Percentiles rank a stretch among this genome's conserved stretches.
phyloP scores from a whole-genome alignment of 2,888 invertebrate species.

The Acholoe squamosa region DNA sequence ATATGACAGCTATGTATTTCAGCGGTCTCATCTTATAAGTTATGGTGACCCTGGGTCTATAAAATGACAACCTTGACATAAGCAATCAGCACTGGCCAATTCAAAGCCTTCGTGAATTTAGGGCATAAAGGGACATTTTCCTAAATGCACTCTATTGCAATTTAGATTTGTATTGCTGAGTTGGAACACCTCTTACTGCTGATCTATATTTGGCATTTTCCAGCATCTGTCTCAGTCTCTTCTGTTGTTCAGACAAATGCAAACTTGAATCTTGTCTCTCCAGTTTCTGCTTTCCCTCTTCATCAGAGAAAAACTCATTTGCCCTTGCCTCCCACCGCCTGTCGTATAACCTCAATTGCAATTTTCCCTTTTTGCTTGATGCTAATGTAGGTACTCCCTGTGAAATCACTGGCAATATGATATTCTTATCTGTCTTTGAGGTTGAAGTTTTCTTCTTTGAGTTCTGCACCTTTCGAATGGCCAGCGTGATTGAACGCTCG shows the following conservation, averaged over 20 bases:
- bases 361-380: background rate
- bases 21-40: too few species aligned
- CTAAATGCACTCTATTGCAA: too few species aligned
- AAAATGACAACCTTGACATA: too few species aligned
- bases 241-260: conserved; percentile 5
- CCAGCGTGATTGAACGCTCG: conserved; percentile 31
- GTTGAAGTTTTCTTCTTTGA: background rate
- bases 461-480: background rate
- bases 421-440: background rate
- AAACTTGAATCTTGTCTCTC: background rate
- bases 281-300: background rate
- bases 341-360: background rate
- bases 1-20: too few species aligned
- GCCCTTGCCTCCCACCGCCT: conserved; percentile 28
- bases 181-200: background rate
- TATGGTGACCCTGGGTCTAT: too few species aligned
- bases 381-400: background rate
- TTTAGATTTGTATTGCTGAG: background rate
- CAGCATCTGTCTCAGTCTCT: conserved; percentile 15
- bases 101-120: too few species aligned
- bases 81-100: too few species aligned
- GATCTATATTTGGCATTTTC: conserved; percentile 34
- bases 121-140: too few species aligned
- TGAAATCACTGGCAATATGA: background rate
- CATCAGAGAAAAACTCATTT: conserved; percentile 4